A percentile compares a stretch with the other conserved stretches of the same genome.
Conservation (phyloP, 2,888 invertebrate species). For the Pemphredon lugubris region DNA sequence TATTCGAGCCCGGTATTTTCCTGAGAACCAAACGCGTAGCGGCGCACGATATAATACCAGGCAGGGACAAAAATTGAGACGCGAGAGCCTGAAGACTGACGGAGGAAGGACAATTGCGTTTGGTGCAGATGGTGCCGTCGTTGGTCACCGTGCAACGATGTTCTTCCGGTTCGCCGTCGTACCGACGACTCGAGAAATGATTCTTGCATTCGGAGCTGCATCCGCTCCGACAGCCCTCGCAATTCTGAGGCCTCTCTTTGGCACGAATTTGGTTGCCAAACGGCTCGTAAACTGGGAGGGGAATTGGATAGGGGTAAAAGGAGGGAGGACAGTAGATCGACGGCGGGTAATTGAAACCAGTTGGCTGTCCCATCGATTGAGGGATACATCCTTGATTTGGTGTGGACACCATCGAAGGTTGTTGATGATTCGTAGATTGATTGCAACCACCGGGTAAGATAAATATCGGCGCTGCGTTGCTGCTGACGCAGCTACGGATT, state of each 20-base stretch:
- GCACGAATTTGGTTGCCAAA: constrained; percentile 18
- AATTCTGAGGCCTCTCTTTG: constrained; percentile 21
- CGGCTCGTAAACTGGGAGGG: constrained; percentile 64
- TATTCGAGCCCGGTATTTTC: constrained; percentile 73
- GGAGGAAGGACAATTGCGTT: constrained; percentile 73
- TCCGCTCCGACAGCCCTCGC: constrained; percentile 45
- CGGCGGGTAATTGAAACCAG: constrained; percentile 41
- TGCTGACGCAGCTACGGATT: constrained; percentile 62
- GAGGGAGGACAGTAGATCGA: constrained; percentile 56
- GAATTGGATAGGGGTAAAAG: constrained; percentile 68
- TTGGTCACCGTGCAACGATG: constrained; percentile 61
- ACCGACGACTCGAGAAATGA: constrained; percentile 10
- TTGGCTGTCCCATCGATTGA: constrained; percentile 19
- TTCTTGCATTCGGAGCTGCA: constrained; percentile 3
- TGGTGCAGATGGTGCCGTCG: constrained; percentile 69
- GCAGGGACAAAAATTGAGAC: constrained; percentile 74
- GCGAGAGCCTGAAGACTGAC: constrained; percentile 75
- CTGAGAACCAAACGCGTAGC: constrained; percentile 73
- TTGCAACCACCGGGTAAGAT: constrained; percentile 70
- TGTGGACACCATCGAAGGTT: constrained; percentile 13
- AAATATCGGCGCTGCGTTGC: constrained; percentile 68
- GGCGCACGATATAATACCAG: constrained; percentile 74
- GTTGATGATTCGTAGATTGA: constrained; percentile 39
- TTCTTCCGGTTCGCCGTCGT: constrained; percentile 31
- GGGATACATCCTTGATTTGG: constrained; percentile 14